phyloP scores from a whole-genome alignment of 2,888 invertebrate genomes.

The Cremastinae sp. region DNA sequence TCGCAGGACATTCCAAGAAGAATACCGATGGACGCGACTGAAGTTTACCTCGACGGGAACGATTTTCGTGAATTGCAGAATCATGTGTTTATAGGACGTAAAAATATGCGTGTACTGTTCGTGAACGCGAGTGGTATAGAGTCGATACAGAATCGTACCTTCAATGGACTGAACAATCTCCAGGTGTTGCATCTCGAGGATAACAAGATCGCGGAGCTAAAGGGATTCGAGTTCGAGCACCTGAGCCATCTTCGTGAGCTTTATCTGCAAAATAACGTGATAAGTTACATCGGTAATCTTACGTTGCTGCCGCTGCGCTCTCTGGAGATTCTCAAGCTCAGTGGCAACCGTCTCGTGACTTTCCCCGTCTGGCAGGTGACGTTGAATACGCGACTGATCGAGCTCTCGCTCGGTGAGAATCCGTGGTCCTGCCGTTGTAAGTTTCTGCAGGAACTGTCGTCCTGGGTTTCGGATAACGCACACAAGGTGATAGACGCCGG shows the following conservation, averaged over 20 bases:
- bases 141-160: conserved; percentile 93
- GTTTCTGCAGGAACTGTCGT: conserved; percentile 91
- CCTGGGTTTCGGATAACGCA: conserved; percentile 91
- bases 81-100: conserved; percentile 94
- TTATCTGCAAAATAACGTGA: conserved; percentile 92
- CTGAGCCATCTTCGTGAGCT: conserved; percentile 89
- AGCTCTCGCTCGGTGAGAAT: conserved; percentile 90
- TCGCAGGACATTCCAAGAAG: conserved; percentile 90
- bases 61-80: conserved; percentile 91
- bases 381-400: conserved; percentile 85
- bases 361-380: conserved; percentile 89
- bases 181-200: conserved; percentile 92
- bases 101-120: conserved; percentile 92
- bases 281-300: conserved; percentile 89
- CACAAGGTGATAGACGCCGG: conserved; percentile 89
- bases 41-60: conserved; percentile 95
- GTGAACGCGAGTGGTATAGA: conserved; percentile 93
- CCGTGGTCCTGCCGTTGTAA: conserved; percentile 95
- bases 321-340: conserved; percentile 89
- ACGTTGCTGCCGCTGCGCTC: conserved; percentile 90
- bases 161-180: conserved; percentile 90
- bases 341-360: conserved; percentile 90
- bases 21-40: conserved; percentile 97
- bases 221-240: conserved; percentile 93
- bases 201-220: conserved; percentile 89